phyloP scores from a whole-genome alignment of 2,113 vertebrate species.

The Coregonus clupeaformis region DNA sequence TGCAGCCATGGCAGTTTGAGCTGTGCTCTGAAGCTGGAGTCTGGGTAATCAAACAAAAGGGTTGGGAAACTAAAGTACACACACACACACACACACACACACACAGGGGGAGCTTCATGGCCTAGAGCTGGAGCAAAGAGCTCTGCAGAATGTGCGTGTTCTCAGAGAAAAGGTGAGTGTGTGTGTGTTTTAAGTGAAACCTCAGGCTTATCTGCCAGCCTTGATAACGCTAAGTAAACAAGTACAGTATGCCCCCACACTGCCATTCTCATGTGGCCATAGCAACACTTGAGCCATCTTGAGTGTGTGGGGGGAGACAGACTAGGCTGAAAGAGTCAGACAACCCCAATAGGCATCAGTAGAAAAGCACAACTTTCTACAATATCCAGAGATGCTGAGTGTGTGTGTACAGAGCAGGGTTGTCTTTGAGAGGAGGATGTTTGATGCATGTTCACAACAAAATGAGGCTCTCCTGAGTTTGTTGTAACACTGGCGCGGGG shows the following conservation, averaged over 20 bases:
- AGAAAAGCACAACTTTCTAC: constrained; percentile 62
- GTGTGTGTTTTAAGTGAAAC: constrained; percentile 15
- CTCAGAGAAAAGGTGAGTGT: background rate
- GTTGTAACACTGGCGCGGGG: constrained; percentile 62
- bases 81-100: background rate
- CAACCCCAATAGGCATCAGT: constrained; percentile 57
- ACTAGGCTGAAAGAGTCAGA: constrained; percentile 64
- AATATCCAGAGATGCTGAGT: constrained; percentile 66
- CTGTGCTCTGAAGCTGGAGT: constrained; percentile 28
- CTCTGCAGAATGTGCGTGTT: background rate
- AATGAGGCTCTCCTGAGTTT: constrained; percentile 73
- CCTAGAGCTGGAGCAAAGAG: background rate
- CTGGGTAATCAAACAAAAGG: constrained; percentile 53
- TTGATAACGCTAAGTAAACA: constrained; percentile 48
- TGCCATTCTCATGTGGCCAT: constrained; percentile 45
- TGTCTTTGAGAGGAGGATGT: constrained; percentile 64
- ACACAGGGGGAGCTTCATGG: background rate
- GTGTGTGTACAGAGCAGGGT: constrained; percentile 49
- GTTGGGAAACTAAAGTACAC: constrained; percentile 9
- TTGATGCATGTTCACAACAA: constrained; percentile 68
- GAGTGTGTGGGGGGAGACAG: constrained; percentile 51
- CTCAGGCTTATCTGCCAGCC: background rate
- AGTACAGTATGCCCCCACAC: constrained; percentile 31
- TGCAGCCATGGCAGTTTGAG: constrained; percentile 50
- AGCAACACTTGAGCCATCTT: constrained; percentile 58